phyloP scores from a whole-genome alignment of 2,797 vertebrate species.

The Acanthis flammea region DNA sequence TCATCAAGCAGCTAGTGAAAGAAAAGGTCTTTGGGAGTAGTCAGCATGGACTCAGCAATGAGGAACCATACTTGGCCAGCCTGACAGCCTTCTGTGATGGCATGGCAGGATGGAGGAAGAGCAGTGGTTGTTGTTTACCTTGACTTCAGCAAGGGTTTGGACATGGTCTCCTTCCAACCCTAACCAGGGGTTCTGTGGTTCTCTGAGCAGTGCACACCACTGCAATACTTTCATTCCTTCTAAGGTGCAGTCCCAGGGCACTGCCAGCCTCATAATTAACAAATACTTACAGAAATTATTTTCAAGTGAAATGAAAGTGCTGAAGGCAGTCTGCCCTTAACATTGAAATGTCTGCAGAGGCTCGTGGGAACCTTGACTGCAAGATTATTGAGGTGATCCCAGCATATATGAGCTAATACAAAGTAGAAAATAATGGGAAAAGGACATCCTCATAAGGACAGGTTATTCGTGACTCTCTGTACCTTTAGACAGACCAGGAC shows the following conservation, averaged over 20 bases:
- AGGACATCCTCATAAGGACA: not conserved
- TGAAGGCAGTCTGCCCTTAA: not conserved
- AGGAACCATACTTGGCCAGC: not conserved
- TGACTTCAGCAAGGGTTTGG: not conserved
- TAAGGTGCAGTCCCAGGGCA: not conserved
- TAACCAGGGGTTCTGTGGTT: not conserved
- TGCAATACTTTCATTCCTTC: not conserved
- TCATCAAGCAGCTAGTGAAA: not conserved
- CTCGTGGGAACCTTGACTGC: accelerated
- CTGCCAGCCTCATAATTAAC: not conserved
- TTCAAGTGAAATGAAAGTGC: not conserved
- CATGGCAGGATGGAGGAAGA: not conserved
- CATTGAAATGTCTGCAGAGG: not conserved
- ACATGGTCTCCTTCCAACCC: not conserved
- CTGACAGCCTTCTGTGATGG: not conserved
- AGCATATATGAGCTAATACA: not conserved
- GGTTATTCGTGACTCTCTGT: not conserved
- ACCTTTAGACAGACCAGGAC: not conserved
- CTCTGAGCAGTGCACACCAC: not conserved
- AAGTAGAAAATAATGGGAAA: not conserved
- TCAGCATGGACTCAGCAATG: not conserved
- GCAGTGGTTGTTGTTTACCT: not conserved
- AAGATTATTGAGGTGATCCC: not conserved
- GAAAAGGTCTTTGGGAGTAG: not conserved
- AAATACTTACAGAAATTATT: not conserved